A percentile compares a stretch with the other conserved stretches of the same genome.
Conservation (phyloP, 2,113 vertebrate species). For the Emydura subglobosa region DNA sequence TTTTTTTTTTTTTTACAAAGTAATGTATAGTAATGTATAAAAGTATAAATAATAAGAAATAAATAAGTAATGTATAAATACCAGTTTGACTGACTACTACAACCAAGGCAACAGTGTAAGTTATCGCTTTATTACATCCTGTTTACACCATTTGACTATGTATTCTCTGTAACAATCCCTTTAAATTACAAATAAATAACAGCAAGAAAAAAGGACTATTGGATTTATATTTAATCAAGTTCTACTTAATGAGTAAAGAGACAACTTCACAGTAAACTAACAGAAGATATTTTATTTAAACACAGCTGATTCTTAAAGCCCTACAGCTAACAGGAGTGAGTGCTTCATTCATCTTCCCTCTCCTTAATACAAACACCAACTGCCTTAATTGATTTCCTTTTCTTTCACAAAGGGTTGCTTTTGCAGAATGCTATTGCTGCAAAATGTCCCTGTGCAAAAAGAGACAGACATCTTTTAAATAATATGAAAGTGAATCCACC, state of each 20-base stretch:
- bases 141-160: background rate
- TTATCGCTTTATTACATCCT: constrained; percentile 3
- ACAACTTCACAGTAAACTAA: constrained; percentile 47
- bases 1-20: background rate
- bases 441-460: background rate
- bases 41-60: no score
- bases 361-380: background rate
- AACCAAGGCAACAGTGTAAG: background rate
- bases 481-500: accelerated
- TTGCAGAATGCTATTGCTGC: background rate
- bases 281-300: constrained; percentile 54
- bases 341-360: background rate
- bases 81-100: background rate
- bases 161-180: constrained; percentile 8
- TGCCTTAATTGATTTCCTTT: background rate
- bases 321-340: constrained; percentile 17
- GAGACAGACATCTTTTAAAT: background rate
- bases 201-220: background rate
- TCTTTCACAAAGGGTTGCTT: constrained; percentile 21
- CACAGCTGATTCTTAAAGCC: background rate
- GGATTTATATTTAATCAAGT: constrained; percentile 49
- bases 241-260: constrained; percentile 36
- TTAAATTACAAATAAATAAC: background rate
- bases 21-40: background rate
- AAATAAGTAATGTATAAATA: background rate